Conservation (phyloP, 2,113 vertebrate genomes). For the Aythya baeri region DNA sequence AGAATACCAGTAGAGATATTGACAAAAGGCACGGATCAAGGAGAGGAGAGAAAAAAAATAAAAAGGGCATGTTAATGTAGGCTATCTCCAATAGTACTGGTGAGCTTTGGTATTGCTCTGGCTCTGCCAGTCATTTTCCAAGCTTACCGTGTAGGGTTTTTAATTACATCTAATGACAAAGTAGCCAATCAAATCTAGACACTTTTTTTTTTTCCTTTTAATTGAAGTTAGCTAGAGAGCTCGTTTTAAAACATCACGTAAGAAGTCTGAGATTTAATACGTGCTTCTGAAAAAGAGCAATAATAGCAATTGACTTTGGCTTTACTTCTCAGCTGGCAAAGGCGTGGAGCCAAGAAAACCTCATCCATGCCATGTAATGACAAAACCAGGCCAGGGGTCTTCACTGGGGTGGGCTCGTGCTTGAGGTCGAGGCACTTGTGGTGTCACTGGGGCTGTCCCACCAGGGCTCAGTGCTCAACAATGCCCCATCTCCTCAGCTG, state of each 20-base stretch:
- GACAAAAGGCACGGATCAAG: not conserved
- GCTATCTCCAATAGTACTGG: not conserved
- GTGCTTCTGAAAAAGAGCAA: not conserved
- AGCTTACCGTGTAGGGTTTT: not conserved
- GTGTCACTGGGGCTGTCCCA: no score
- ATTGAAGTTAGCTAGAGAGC: not conserved
- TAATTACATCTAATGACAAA: not conserved
- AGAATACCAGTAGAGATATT: not conserved
- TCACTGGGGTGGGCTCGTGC: rapidly evolving
- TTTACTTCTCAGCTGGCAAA: not conserved
- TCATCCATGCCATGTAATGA: not conserved
- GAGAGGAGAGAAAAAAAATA: rapidly evolving
- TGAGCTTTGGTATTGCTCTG: not conserved
- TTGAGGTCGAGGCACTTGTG: no score
- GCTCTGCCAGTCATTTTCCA: not conserved
- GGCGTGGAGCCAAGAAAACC: not conserved
- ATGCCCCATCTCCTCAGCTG: rapidly evolving
- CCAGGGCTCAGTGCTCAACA: not conserved
- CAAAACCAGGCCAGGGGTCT: not conserved
- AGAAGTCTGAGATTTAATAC: not conserved
- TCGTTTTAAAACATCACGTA: not conserved
- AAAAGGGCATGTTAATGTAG: not conserved
- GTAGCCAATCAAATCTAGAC: not conserved
- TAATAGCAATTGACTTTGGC: not conserved
- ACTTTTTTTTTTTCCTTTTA: not conserved